Evolutionary conservation across 2,113 vertebrate species (phyloP).

Genomic region (Percopsis transmontana): DNA sequence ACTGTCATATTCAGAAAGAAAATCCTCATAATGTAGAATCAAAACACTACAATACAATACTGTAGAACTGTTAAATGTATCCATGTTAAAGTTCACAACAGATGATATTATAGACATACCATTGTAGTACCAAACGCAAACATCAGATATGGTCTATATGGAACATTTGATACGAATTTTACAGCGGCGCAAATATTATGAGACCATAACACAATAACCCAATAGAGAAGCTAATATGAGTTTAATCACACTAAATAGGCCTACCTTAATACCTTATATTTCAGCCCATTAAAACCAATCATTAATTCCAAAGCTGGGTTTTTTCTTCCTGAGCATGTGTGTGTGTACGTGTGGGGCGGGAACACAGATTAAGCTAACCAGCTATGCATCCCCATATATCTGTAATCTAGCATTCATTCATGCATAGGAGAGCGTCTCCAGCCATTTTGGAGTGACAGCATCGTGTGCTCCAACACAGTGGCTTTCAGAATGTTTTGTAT

Average conservation of each 20-base stretch:
- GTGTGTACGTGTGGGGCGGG: slow-evolving; percentile 22
- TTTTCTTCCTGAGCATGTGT: slow-evolving; percentile 35
- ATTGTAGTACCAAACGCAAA: slow-evolving; percentile 17
- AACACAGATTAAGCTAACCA: slow-evolving; percentile 21
- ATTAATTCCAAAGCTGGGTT: slow-evolving; percentile 31
- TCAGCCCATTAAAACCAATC: slow-evolving; percentile 22
- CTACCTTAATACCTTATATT: no score
- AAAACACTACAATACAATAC: no score
- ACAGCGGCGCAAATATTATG: slow-evolving; percentile 20
- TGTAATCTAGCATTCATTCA: slow-evolving; percentile 40
- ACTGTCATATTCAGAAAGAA: no score
- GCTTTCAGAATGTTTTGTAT: no score
- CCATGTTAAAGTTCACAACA: no score
- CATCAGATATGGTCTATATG: slow-evolving; percentile 25
- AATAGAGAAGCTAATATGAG: slow-evolving; percentile 6
- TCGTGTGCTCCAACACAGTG: no score
- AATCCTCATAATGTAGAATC: no score
- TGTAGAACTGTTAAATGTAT: no score
- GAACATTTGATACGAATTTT: slow-evolving; percentile 22
- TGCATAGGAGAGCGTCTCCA: slow-evolving; percentile 27
- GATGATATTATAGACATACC: no score
- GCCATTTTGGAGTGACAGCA: slow-evolving; percentile 9
- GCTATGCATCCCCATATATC: slow-evolving; percentile 38
- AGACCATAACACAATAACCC: background rate
- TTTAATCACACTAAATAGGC: slow-evolving; percentile 22